Base-by-base conservation (phyloP, 2,888 invertebrate species). In the Lydus trimaculatus region DNA sequence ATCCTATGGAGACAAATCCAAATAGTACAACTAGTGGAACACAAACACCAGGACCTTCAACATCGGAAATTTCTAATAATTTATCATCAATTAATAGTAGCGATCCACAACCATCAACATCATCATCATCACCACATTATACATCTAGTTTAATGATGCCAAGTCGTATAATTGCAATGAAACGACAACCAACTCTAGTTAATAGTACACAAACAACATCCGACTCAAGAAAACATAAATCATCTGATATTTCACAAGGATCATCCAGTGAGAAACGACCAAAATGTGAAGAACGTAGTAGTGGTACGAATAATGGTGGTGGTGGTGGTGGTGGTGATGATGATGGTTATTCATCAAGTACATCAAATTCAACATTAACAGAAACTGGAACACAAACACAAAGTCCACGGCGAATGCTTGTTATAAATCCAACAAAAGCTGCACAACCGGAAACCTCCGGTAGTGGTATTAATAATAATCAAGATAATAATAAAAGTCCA, bases 1-100 rank as follows among this genome's bases (percentile, higher is more conserved):
- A 92, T 80, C 91, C 91, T 0, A 91, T 91, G 91, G 91, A 91
- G 78, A 85, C 88, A 0, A 89, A 89, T 68, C 78, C 82, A 15
- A 79, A 78, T 39, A 76, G 75, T 43, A 74, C 75, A 58, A 77
- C 76, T 23, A 78, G 79, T 61, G 87, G 17, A 59, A 86, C 86
- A 64, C 86, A 86, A 28, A 82, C 85, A 3, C 83, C 86, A 0
- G 86, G 85, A 1, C 84, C 85, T 7, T 84, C 85, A 1, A 80
- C 62, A 36, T 56, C 71, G 33, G 63, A 62, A 77, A 67, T 82
- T 78, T 31, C 70, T 48, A 63, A 36, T 48, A 23, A 62, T 17
- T 36, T 59, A 28, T 23, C 58, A 15, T 39, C 65, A 59, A 58
- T 20, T 36, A n/a, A n/a, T n/a, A 48, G 31, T 52, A 39, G 13